phyloP scores from a whole-genome alignment of 2,113 vertebrate species.

The Archocentrus centrarchus region DNA sequence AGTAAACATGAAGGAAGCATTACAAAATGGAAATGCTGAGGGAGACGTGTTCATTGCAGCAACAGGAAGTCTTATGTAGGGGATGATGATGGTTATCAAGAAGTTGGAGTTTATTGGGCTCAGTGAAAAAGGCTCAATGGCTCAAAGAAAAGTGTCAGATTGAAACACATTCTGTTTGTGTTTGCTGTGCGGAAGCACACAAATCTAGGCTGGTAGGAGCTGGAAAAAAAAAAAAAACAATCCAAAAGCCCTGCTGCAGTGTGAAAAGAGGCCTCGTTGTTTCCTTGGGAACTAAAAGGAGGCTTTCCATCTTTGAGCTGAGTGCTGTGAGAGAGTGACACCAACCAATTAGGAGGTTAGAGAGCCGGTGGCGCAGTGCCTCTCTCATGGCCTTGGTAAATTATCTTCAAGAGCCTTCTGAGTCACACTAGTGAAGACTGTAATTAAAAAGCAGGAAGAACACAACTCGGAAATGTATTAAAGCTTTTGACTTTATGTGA shows the following conservation, averaged over 20 bases:
- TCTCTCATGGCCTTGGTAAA: conserved; percentile 26
- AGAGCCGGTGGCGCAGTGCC: background rate
- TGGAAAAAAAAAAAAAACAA: background rate
- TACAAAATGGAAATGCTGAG: background rate
- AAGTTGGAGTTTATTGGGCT: background rate
- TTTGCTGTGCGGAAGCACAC: conserved; percentile 3
- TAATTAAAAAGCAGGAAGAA: conserved; percentile 23
- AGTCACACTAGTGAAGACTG: conserved; percentile 11
- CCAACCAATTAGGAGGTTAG: conserved; percentile 48
- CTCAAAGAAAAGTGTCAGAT: background rate
- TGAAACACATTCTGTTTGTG: background rate
- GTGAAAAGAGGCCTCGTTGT: conserved; percentile 41
- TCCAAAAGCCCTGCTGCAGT: conserved; percentile 10
- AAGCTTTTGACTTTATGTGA: background rate
- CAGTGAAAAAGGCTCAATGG: background rate
- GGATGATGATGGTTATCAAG: background rate
- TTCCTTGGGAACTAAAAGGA: conserved; percentile 71
- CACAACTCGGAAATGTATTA: background rate
- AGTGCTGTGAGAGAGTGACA: conserved; percentile 37
- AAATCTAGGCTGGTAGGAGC: background rate
- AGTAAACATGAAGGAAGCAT: conserved; percentile 1
- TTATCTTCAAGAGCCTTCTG: conserved; percentile 49
- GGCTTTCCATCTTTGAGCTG: conserved; percentile 13
- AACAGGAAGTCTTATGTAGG: background rate
- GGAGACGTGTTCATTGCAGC: background rate